Conservation (phyloP, 2,797 vertebrate genomes). For the Onychomys leucogaster region DNA sequence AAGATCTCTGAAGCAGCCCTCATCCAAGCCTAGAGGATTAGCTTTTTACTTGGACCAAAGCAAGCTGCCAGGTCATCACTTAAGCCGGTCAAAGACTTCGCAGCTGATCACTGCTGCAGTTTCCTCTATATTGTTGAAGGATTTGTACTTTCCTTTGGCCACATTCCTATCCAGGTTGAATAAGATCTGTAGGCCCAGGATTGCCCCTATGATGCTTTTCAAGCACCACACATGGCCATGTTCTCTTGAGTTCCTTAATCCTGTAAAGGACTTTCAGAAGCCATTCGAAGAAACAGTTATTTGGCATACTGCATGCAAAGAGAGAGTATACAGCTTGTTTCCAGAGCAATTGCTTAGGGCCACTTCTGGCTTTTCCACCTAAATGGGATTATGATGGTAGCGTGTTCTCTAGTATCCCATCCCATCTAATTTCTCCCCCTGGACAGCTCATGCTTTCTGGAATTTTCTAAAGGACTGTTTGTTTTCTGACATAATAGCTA, state of each 20-base stretch:
- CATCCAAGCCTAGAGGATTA: constrained; percentile 45
- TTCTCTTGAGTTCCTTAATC: constrained; percentile 59
- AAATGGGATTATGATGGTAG: neutral
- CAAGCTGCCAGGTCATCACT: constrained; percentile 19
- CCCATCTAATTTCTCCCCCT: neutral
- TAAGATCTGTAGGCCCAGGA: neutral
- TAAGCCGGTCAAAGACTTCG: constrained; percentile 35
- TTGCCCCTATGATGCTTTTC: neutral
- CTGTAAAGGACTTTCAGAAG: constrained; percentile 42
- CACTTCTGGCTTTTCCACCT: neutral
- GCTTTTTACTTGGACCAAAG: constrained; percentile 54
- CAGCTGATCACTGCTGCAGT: neutral
- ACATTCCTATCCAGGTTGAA: neutral
- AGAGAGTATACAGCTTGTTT: neutral
- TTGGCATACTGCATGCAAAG: neutral
- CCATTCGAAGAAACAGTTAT: neutral
- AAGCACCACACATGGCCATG: neutral
- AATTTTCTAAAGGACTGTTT: neutral
- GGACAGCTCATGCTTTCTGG: neutral
- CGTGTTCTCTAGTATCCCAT: neutral
- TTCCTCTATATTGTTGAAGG: constrained; percentile 40
- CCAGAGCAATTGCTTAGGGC: neutral
- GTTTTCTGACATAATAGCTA: constrained; percentile 1
- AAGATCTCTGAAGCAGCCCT: constrained; percentile 48
- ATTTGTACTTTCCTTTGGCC: constrained; percentile 35